These are phyloP conservation scores for Drosophila willistoni DNA, from an alignment of 1,140 invertebrate species.

Conservation along the genomic window DNA sequence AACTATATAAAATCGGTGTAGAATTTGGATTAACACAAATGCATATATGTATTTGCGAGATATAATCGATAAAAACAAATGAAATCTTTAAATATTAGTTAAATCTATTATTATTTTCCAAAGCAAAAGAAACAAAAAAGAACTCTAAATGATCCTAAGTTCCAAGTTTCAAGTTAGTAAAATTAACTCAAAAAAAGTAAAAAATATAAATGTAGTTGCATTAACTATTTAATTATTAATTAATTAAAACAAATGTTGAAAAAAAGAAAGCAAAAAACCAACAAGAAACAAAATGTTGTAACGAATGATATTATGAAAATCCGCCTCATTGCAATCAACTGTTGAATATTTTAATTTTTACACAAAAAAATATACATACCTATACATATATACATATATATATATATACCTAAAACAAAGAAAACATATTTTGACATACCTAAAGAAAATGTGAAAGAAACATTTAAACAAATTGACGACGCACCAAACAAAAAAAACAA, in stretches of 20 bases:
- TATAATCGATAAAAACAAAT: slow-evolving; percentile 1
- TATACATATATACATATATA: neutral
- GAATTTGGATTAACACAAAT: slow-evolving; percentile 6
- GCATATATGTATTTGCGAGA: too few relatives aligned
- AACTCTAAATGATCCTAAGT: slow-evolving; percentile 2
- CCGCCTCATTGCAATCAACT: slow-evolving; percentile 80
- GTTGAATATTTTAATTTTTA: slow-evolving; percentile 73
- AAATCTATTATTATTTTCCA: neutral
- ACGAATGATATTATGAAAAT: slow-evolving; percentile 80
- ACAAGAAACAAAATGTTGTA: slow-evolving; percentile 64
- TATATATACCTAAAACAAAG: slow-evolving; percentile 28
- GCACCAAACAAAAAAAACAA: slow-evolving; percentile 51
- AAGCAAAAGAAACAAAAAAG: neutral
- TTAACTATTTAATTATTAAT: slow-evolving; percentile 15
- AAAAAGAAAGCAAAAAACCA: slow-evolving; percentile 17
- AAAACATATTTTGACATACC: slow-evolving; percentile 53
- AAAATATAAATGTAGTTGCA: slow-evolving; percentile 37
- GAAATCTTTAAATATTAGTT: slow-evolving; percentile 3
- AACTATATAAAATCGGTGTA: slow-evolving; percentile 3
- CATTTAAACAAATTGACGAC: slow-evolving; percentile 49
- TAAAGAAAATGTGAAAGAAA: slow-evolving; percentile 29
- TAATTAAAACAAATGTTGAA: slow-evolving; percentile 27
- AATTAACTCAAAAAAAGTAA: neutral
- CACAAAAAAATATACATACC: slow-evolving; percentile 44
- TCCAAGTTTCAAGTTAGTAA: slow-evolving; percentile 7